These are phyloP conservation scores for Cryptops parisi DNA, from an alignment of 2,888 invertebrate genomes.

Conservation along the genomic window DNA sequence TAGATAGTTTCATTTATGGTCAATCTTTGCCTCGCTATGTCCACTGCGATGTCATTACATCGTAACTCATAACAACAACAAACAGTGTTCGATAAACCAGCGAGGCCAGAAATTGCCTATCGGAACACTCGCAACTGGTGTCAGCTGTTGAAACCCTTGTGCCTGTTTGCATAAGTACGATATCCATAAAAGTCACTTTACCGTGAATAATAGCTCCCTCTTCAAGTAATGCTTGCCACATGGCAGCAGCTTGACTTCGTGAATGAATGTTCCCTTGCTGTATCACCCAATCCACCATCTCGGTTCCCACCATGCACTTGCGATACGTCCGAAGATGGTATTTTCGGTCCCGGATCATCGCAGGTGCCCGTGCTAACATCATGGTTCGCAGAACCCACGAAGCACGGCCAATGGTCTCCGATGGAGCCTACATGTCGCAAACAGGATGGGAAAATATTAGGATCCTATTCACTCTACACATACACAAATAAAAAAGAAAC, in stretches of 20 bases:
- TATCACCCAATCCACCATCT: conserved; percentile 65
- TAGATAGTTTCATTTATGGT: too few relatives aligned
- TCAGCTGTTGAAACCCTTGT: too few relatives aligned
- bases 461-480: neutral
- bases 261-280: conserved; percentile 46
- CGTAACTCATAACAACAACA: too few relatives aligned
- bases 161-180: too few relatives aligned
- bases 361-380: conserved; percentile 44
- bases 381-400: conserved; percentile 54
- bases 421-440: conserved; percentile 38
- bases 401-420: conserved; percentile 48
- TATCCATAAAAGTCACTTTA: too few relatives aligned
- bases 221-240: conserved; percentile 70
- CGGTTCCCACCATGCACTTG: conserved; percentile 58
- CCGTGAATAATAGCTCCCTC: conserved; percentile 63
- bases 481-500: too few relatives aligned
- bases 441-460: neutral
- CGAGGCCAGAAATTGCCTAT: too few relatives aligned
- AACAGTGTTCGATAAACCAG: too few relatives aligned
- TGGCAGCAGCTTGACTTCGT: conserved; percentile 55
- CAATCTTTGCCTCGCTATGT: too few relatives aligned
- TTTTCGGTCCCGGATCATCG: conserved; percentile 45
- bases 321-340: conserved; percentile 47
- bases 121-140: too few relatives aligned
- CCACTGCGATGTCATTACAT: too few relatives aligned